Evolutionary conservation across 2,888 invertebrate species (phyloP).

Genomic region (Lepidocyrtinus sp.): DNA sequence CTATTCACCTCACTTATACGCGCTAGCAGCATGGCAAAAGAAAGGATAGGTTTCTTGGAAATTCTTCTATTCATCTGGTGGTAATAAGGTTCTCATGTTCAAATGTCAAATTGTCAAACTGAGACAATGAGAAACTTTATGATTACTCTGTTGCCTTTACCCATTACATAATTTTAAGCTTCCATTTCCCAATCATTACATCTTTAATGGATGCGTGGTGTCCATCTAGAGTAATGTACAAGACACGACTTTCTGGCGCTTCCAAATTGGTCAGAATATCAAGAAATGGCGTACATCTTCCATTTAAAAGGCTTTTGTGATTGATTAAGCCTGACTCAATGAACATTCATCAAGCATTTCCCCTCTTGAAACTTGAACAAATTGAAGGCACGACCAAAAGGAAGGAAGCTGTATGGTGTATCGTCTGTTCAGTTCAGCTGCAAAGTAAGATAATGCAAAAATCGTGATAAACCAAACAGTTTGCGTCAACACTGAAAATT

Average conservation of each 20-base stretch:
- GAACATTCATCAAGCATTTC: background rate
- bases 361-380: constrained; percentile 19
- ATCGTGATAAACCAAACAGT: constrained; percentile 6
- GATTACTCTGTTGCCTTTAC: background rate
- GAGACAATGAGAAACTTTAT: background rate
- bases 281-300: too few relatives aligned
- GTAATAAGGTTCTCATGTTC: background rate
- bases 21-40: too few relatives aligned
- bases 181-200: background rate
- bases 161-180: background rate
- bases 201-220: background rate
- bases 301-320: too few relatives aligned
- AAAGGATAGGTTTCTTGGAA: background rate
- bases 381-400: background rate
- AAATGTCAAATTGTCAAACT: background rate
- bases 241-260: background rate
- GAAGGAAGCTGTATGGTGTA: constrained; percentile 22
- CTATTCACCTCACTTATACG: too few relatives aligned
- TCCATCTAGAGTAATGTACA: background rate
- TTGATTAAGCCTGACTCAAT: too few relatives aligned
- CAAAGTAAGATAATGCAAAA: constrained; percentile 14
- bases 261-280: background rate
- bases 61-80: background rate
- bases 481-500: background rate
- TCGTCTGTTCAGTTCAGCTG: background rate